phyloP scores from a whole-genome alignment of 92 coral and sea anemone species.

The Metridium senile region DNA sequence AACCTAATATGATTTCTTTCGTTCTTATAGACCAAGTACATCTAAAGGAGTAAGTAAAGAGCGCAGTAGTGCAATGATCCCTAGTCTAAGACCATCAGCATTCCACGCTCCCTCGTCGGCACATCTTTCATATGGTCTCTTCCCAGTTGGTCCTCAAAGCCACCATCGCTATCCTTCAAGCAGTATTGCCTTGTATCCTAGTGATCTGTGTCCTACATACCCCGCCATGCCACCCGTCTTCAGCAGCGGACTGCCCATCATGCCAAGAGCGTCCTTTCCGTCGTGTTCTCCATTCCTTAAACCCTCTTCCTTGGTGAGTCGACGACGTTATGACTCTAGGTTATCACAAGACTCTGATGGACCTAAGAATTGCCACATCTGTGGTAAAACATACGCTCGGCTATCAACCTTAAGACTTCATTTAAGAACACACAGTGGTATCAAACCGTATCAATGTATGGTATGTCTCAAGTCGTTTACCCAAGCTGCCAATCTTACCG shows the following conservation, averaged over 20 bases:
- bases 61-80: conserved; percentile 8
- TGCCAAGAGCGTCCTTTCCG: conserved; percentile 42
- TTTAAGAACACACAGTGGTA: conserved; percentile 78
- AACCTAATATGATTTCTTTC: background rate
- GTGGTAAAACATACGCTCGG: conserved; percentile 79
- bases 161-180: conserved; percentile 38
- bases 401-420: conserved; percentile 76
- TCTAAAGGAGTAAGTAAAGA: background rate
- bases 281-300: conserved; percentile 31
- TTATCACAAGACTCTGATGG: conserved; percentile 45
- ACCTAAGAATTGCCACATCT: conserved; percentile 82
- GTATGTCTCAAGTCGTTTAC: conserved; percentile 86
- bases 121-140: conserved; percentile 30
- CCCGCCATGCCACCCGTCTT: conserved; percentile 50
- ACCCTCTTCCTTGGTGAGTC: background rate
- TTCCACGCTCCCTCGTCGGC: conserved; percentile 30
- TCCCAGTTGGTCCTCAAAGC: conserved; percentile 22
- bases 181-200: conserved; percentile 31
- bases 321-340: conserved; percentile 10
- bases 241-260: conserved; percentile 48
- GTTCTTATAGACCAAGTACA: conserved; percentile 22
- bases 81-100: conserved; percentile 9
- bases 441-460: conserved; percentile 83
- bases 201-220: conserved; percentile 39
- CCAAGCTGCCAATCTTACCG: conserved; percentile 89